Percentiles rank a stretch among this genome's conserved stretches.
phyloP scores from a whole-genome alignment of 2,797 vertebrate genomes.

The Labroides dimidiatus region DNA sequence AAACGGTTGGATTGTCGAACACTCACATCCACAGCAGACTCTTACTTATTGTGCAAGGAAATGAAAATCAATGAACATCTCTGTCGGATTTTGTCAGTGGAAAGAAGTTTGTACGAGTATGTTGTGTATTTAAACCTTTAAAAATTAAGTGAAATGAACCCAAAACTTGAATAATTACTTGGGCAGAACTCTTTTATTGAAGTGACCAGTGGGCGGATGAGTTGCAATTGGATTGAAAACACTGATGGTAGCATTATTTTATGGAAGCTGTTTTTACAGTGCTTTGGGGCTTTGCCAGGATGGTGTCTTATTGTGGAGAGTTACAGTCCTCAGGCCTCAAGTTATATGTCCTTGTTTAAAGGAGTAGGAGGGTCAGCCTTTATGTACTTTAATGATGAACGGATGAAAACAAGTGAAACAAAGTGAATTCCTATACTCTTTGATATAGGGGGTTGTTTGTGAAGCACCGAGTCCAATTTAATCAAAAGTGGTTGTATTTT shows the following conservation, averaged over 20 bases:
- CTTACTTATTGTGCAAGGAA: constrained; percentile 54
- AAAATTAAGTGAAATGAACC: constrained; percentile 52
- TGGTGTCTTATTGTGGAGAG: constrained; percentile 62
- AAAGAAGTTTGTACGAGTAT: constrained; percentile 37
- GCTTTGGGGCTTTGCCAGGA: constrained; percentile 72
- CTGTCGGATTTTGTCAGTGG: constrained; percentile 23
- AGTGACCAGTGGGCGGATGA: constrained; percentile 72
- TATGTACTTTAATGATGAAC: constrained; percentile 75
- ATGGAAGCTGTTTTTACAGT: constrained; percentile 75
- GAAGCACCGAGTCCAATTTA: constrained; percentile 69
- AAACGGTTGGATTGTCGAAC: constrained; percentile 44
- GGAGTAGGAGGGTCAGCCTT: constrained; percentile 66
- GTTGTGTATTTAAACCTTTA: constrained; percentile 42
- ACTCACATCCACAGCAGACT: constrained; percentile 29
- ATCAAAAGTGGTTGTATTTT: constrained; percentile 75
- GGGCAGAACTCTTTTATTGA: constrained; percentile 63
- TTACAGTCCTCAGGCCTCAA: constrained; percentile 70
- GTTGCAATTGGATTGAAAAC: constrained; percentile 79
- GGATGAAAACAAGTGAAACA: constrained; percentile 58
- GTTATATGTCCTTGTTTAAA: constrained; percentile 70
- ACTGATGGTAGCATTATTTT: constrained; percentile 77
- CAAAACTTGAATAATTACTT: constrained; percentile 46
- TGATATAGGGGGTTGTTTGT: constrained; percentile 67
- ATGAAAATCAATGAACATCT: constrained; percentile 5
- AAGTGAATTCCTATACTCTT: constrained; percentile 58